phyloP scores from a whole-genome alignment of 1,140 invertebrate species.

The Orchesella cincta region DNA sequence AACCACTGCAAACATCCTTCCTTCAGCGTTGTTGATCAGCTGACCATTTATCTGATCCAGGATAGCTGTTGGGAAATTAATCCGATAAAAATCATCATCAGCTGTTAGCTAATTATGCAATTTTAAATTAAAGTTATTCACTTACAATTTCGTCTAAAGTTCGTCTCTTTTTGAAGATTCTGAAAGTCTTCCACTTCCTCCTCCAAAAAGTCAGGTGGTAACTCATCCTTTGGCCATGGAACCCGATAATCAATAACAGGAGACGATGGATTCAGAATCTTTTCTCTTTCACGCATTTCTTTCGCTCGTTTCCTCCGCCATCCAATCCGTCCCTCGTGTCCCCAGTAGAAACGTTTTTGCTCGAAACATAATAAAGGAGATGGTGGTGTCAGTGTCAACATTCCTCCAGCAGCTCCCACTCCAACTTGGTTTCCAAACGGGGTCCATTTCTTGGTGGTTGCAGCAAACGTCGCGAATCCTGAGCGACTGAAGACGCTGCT shows the following conservation, averaged over 20 bases:
- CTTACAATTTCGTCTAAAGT: too few relatives aligned
- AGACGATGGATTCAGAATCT: background rate
- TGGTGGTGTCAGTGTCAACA: too few relatives aligned
- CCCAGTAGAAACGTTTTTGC: background rate
- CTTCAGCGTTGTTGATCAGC: conserved; percentile 61
- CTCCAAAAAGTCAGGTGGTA: background rate
- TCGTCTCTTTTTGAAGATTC: background rate
- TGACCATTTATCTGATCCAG: conserved; percentile 67
- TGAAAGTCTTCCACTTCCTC: background rate
- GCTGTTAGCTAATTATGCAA: too few relatives aligned
- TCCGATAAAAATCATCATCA: too few relatives aligned
- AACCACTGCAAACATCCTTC: conserved; percentile 83
- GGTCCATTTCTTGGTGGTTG: too few relatives aligned
- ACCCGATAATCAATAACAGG: background rate
- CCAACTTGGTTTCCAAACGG: too few relatives aligned
- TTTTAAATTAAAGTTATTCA: too few relatives aligned
- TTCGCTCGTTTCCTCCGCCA: background rate
- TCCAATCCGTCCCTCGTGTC: background rate
- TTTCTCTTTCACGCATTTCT: background rate
- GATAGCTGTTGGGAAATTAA: too few relatives aligned
- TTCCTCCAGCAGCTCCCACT: too few relatives aligned
- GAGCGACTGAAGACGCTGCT: too few relatives aligned
- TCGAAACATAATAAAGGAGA: too few relatives aligned
- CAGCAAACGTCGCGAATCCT: too few relatives aligned
- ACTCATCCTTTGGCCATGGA: conserved; percentile 6